phyloP scores from a whole-genome alignment of 2,888 invertebrate species.

The Cephus spinipes region DNA sequence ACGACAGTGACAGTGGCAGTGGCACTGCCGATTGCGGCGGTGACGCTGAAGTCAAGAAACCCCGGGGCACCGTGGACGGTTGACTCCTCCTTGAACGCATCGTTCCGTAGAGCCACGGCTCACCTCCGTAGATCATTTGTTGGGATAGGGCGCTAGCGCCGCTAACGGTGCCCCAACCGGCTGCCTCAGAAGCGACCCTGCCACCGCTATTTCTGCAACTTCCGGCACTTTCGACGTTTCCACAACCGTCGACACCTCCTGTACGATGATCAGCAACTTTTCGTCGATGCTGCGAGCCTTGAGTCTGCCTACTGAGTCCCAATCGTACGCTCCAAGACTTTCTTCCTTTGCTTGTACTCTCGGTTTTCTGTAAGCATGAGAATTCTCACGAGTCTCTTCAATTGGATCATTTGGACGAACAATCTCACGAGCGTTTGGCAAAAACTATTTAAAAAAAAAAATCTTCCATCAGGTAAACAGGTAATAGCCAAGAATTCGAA shows the following conservation, averaged over 20 bases:
- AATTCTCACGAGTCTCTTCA: conserved; percentile 3
- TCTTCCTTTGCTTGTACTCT: conserved; percentile 69
- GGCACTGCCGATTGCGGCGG: conserved; percentile 58
- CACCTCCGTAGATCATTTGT: conserved; percentile 83
- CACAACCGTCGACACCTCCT: conserved; percentile 44
- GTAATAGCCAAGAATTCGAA: no score
- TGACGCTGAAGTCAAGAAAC: conserved; percentile 67
- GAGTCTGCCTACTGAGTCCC: conserved; percentile 69
- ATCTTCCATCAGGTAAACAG: no score
- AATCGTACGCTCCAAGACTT: conserved; percentile 80
- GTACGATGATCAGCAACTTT: conserved; percentile 39
- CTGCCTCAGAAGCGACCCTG: conserved; percentile 65
- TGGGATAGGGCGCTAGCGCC: conserved; percentile 81
- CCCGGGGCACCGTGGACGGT: conserved; percentile 66
- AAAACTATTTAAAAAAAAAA: no score
- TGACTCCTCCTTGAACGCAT: conserved; percentile 67
- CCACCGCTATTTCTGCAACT: conserved; percentile 57
- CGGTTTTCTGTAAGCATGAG: conserved; percentile 62
- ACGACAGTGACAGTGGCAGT: conserved; percentile 51
- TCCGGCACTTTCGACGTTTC: conserved; percentile 46
- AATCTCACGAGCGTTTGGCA: no score
- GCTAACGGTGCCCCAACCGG: conserved; percentile 67
- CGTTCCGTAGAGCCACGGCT: conserved; percentile 88
- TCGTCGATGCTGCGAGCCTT: conserved; percentile 61
- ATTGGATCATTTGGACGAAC: no score